Conservation (phyloP, 2,113 vertebrate species). For the Parotia lawesii region DNA sequence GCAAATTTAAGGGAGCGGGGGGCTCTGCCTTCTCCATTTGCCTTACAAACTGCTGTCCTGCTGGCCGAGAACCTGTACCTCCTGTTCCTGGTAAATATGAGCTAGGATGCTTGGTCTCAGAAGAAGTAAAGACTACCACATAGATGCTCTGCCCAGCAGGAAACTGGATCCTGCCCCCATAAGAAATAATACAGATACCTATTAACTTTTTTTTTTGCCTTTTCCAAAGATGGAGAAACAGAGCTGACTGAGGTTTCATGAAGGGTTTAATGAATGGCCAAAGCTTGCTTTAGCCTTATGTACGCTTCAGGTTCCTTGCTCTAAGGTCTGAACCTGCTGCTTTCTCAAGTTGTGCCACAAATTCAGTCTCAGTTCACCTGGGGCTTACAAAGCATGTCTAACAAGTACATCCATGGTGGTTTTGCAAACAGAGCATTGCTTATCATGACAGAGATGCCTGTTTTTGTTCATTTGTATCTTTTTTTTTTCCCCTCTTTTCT, state of each 20-base stretch:
- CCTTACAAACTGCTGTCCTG: background rate
- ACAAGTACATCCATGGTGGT: background rate
- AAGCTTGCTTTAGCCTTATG: background rate
- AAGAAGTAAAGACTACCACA: background rate
- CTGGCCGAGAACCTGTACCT: background rate
- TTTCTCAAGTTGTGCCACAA: background rate
- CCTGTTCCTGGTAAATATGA: background rate
- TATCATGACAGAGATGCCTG: background rate
- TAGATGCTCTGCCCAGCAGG: background rate
- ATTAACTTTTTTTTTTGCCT: background rate
- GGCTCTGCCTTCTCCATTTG: background rate
- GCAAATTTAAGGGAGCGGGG: background rate
- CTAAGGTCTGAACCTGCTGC: conserved; percentile 6
- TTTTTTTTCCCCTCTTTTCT: background rate
- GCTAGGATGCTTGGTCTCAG: background rate
- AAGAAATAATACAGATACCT: background rate
- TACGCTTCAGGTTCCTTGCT: background rate
- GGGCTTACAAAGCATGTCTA: background rate
- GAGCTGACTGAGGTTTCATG: background rate
- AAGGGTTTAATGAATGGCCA: background rate
- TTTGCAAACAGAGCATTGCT: background rate
- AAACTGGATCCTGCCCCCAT: background rate
- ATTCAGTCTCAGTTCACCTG: background rate
- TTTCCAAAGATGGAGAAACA: background rate
- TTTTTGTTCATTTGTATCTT: background rate